These are phyloP conservation scores for Boleophthalmus pectinirostris DNA, from an alignment of 2,113 vertebrate genomes.

Conservation along the genomic window DNA sequence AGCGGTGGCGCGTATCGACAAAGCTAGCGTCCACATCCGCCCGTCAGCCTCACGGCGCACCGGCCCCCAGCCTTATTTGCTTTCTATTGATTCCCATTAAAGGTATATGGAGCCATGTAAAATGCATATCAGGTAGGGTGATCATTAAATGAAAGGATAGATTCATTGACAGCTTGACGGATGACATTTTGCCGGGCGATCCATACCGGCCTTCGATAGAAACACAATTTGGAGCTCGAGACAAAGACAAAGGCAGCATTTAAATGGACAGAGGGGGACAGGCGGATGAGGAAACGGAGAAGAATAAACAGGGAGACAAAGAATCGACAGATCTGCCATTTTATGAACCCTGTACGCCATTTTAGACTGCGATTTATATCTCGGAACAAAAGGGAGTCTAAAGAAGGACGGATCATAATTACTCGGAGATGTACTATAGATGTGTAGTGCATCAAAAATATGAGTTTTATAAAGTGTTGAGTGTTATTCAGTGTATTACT, in stretches of 20 bases:
- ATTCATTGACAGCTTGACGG: slow-evolving; percentile 82
- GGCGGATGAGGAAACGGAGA: slow-evolving; percentile 31
- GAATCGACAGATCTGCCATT: slow-evolving; percentile 6
- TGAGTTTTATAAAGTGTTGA: too few species aligned
- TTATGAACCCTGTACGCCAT: neutral
- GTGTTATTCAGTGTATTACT: too few species aligned
- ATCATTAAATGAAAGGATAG: slow-evolving; percentile 76
- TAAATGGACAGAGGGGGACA: slow-evolving; percentile 26
- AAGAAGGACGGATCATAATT: neutral
- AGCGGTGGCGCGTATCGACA: slow-evolving; percentile 43
- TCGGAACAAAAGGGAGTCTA: neutral
- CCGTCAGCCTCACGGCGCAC: slow-evolving; percentile 57
- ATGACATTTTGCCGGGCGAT: slow-evolving; percentile 77
- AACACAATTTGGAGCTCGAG: slow-evolving; percentile 74
- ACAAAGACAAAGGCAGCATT: slow-evolving; percentile 45
- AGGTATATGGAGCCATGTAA: slow-evolving; percentile 68
- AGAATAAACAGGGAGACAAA: slow-evolving; percentile 3
- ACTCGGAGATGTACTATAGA: neutral
- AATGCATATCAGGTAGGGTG: slow-evolving; percentile 74
- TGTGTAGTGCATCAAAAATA: neutral
- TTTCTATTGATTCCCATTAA: slow-evolving; percentile 77
- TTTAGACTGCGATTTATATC: slow-evolving; percentile 1
- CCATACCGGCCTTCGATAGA: slow-evolving; percentile 76
- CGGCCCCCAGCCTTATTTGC: slow-evolving; percentile 67
- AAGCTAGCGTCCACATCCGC: slow-evolving; percentile 44